A percentile compares a stretch with the other conserved stretches of the same genome.
These are phyloP conservation scores for Drosophila paracracens DNA, from an alignment of 2,888 invertebrate genomes.

Conservation along the genomic window DNA sequence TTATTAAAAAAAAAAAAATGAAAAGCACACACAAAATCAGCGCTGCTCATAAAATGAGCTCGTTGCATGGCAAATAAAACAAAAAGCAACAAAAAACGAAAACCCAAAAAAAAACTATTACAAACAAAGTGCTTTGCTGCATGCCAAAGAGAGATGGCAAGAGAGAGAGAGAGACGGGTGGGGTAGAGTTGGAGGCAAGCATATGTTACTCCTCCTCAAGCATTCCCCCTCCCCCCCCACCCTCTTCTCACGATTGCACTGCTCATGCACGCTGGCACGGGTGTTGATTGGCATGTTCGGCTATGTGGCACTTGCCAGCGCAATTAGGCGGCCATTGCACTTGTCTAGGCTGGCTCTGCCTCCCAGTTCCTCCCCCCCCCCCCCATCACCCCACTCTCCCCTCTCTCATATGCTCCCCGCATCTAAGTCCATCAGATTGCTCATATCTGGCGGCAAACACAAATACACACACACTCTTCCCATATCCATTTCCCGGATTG, in stretches of 20 bases:
- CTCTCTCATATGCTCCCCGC: background rate
- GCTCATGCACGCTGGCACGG: constrained; percentile 37
- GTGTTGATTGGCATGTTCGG: constrained; percentile 77
- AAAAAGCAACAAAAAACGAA: constrained; percentile 37
- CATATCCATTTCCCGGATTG: constrained; percentile 34
- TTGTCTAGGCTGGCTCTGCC: constrained; percentile 44
- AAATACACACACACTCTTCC: background rate
- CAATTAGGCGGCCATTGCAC: constrained; percentile 78
- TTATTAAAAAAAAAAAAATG: constrained; percentile 29
- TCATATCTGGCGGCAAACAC: constrained; percentile 11
- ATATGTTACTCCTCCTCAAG: constrained; percentile 9
- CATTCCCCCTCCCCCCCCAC: background rate
- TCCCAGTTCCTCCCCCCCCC: background rate
- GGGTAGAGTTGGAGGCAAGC: background rate
- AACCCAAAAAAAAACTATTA: constrained; percentile 50
- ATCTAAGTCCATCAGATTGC: background rate
- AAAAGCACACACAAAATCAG: constrained; percentile 26
- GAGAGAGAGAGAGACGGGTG: background rate
- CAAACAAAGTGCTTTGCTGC: constrained; percentile 57
- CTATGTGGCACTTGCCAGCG: constrained; percentile 71
- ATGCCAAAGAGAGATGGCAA: constrained; percentile 9
- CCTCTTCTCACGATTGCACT: background rate
- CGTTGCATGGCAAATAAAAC: constrained; percentile 74
- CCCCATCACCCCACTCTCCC: background rate
- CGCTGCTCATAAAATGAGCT: constrained; percentile 62